A percentile compares a stretch with the other conserved stretches of the same genome.
Evolutionary conservation across 2,797 vertebrate genomes (phyloP).

Genomic region (Lindbergichthys nudifrons): DNA sequence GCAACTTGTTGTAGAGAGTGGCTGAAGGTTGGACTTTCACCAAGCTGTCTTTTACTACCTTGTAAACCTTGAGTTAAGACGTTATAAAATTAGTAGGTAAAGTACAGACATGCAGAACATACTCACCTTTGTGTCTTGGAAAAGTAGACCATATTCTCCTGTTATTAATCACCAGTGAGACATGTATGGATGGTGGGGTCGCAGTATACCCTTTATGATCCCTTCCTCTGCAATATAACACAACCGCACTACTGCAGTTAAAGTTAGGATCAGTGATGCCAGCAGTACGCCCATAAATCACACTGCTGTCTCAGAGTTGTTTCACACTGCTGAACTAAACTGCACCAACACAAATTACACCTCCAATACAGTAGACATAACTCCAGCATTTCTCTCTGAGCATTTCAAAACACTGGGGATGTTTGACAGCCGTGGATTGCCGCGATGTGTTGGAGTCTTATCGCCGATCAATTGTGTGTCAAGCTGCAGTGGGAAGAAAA

Average conservation of each 20-base stretch:
- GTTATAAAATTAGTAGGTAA: conserved; percentile 19
- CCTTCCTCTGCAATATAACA: conserved; percentile 67
- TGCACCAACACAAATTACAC: conserved; percentile 75
- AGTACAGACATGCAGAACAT: conserved; percentile 21
- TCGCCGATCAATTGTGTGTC: conserved; percentile 33
- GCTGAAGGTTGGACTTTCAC: conserved; percentile 19
- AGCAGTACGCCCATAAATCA: conserved; percentile 70
- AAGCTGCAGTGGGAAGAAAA: conserved; percentile 30
- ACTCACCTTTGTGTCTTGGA: conserved; percentile 35
- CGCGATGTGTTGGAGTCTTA: conserved; percentile 33
- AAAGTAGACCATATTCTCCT: conserved; percentile 38
- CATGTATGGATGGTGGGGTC: conserved; percentile 43
- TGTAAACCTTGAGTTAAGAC: conserved; percentile 32
- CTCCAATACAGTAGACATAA: conserved; percentile 46
- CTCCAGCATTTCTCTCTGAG: conserved; percentile 44
- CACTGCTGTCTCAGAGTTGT: conserved; percentile 69
- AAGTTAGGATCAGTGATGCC: conserved; percentile 75
- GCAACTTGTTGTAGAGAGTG: conserved; percentile 13
- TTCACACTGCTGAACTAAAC: conserved; percentile 74
- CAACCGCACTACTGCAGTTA: conserved; percentile 68
- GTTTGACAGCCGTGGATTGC: conserved; percentile 54
- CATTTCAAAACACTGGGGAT: conserved; percentile 42
- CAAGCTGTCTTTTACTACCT: conserved; percentile 26
- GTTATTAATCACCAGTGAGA: conserved; percentile 60
- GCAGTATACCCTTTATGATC: conserved; percentile 45